Evolutionary conservation across 2,113 vertebrate genomes (phyloP), one percentile per base, ranked within the genome.

Genomic region (Pelobates fuscus): DNA sequence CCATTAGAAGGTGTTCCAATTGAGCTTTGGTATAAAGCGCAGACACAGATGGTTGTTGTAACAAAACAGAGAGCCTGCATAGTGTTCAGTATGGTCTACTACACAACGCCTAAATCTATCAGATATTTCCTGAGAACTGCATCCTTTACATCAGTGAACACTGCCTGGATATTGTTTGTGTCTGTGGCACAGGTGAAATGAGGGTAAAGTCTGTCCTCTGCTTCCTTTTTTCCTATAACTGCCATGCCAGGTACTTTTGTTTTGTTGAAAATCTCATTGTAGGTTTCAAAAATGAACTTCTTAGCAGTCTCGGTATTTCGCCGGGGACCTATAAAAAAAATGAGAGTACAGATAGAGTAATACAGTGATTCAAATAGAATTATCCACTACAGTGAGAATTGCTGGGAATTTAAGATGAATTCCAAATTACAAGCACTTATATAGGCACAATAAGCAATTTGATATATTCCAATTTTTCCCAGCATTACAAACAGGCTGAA

Each of bases 171-270:
- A 87, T 94, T 96, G 81, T 89, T 88, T 26, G 94, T 96, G 86
- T 97, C 94, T 0, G 95, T 97, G 82, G 95, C 94, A 3, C 95
- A 97, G 70, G 94, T 96, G 86, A 92, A 95, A 87, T 96, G 94
- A 1, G 85, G 82, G 78, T 94, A 97, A 0, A 58, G 3, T 1
- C 27, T 27, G 1, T 6, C 8, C 1, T 41, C 1, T 1, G 55
- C 29, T 0, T 3, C 60, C 0, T 11, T 17, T 12, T 10, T 3
- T 0, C 15, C 24, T 8, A 71, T 79, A 41, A 77, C 18, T 0
- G 20, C 0, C 30, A 81, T 83, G 60, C 80, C 69, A 2, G 79
- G 3, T 0, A 17, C 41, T 20, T 60, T 32, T 57, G 55, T 52
- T 18, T 60, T 60, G 1, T 32, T 18, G 8, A 86, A 84, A 78